Base-by-base conservation (phyloP, 2,113 vertebrate species). In the Axis porcinus region DNA sequence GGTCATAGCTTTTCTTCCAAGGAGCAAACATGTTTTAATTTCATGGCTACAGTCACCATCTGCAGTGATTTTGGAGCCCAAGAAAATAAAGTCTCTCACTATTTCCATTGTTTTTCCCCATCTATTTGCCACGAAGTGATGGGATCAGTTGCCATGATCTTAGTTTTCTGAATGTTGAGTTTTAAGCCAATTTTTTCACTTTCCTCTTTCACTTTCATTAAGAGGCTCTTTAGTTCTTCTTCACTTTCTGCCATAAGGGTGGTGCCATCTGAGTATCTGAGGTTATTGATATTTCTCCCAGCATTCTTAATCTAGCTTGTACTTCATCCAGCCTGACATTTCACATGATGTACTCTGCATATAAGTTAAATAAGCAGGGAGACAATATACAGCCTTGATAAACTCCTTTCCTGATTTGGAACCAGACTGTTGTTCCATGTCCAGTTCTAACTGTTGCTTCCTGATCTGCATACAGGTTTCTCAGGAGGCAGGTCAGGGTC, bases 321-420 rank as follows among this genome's bases (percentile, higher is more conserved):
- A 36, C 64, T 36, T 36, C 17, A 36, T 36, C 33, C 64, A 67
- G 64, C 8, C 62, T 4, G 0, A 8, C 33, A 36, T 36, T 67
- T 67, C 17, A 0, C 8, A 67, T 67, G n/a, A 67, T 21, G 9
- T 36, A 67, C 17, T 67, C 17, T 67, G 64, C 17, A 67, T 11
- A 36, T 5, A 67, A 36, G 16, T 36, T 36, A 67, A 67, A 67
- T 36, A 36, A 36, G 33, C 64, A 67, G 33, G 64, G 64, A 21
- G n/a, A 21, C 64, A 70, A 36, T 70, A 36, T 21, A 21, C 9
- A 70, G 64, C 64, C 64, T 67, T 36, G 64, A 70, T 0, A 2
- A 2, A 36, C 5, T 36, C n/a, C 1, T 0, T 17, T 67, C 9
- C 64, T 11, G 0, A 70, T 36, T 21, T 70, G n/a, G n/a, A 70